Percentiles rank a stretch among this genome's conserved stretches.
These are phyloP conservation scores for Enchytraeus crypticus DNA, from an alignment of 2,888 invertebrate species.

Conservation along the genomic window DNA sequence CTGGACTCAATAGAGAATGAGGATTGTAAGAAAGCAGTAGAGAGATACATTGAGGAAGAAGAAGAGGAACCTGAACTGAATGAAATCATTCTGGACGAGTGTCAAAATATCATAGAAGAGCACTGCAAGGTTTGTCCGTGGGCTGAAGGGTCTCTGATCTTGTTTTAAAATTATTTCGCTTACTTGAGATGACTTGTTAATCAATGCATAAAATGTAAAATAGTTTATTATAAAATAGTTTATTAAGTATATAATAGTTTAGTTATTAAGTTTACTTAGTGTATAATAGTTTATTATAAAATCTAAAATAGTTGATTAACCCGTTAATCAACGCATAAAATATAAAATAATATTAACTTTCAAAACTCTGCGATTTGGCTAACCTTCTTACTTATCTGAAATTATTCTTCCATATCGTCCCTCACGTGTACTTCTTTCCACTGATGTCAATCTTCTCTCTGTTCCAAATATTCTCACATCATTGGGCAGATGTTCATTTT, in stretches of 20 bases:
- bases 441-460: too few relatives aligned
- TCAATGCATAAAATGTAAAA: neutral
- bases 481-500: too few relatives aligned
- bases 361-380: too few relatives aligned
- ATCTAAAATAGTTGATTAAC: too few relatives aligned
- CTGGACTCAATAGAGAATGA: constrained; percentile 40
- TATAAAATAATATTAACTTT: too few relatives aligned
- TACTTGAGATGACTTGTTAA: neutral
- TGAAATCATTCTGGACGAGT: constrained; percentile 72
- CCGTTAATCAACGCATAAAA: too few relatives aligned
- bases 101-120: constrained; percentile 74
- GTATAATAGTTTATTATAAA: too few relatives aligned
- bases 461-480: too few relatives aligned
- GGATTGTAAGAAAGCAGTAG: constrained; percentile 69
- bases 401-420: too few relatives aligned
- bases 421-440: too few relatives aligned
- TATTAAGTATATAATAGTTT: neutral
- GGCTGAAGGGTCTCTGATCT: neutral
- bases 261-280: neutral
- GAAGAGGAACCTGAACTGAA: constrained; percentile 79
- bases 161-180: neutral
- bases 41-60: constrained; percentile 77
- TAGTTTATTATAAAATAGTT: neutral
- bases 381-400: too few relatives aligned
- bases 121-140: constrained; percentile 64